Base-by-base conservation (phyloP, 2,797 vertebrate genomes). In the Lithobates sylvaticus region DNA sequence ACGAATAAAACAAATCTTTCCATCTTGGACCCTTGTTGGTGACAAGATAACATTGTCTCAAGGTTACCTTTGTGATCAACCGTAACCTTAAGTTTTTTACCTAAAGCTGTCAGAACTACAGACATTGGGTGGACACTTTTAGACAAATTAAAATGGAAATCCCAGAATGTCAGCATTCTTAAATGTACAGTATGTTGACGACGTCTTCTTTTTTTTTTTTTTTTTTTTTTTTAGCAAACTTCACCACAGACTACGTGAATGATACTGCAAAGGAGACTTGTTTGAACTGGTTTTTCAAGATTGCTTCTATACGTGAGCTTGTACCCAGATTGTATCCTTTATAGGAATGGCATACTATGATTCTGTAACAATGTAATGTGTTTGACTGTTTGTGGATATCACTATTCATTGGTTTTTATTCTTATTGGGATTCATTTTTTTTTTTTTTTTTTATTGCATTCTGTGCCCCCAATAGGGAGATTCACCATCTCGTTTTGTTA, bases 211-310 rank as follows among this genome's bases (percentile, higher is more conserved):
- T 27, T 39, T 0, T 36, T 36, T 36, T 54, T 70, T 1, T 34
- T 23, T 1, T 61, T 36, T 27, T 39, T 0, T 36, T 36, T 36
- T 6, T 93, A 99, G 98, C 97, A 88, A 94, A 95, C 12, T 97
- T 99, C 91, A 95, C 96, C 34, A 95, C 95, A 2, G 97, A 98
- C 5, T 94, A 95, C 3, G 97, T 98, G 77, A 98, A 96, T 0
- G 98, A 99, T 91, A 98, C 96, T 0, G 98, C 98, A 27, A 99
- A 98, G 90, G 98, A 99, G 93, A 99, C 98, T 1, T 99, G 98
- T 83, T 94, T 99, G 67, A 99, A 99, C 94, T 99, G 98, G 98
- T 99, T 99, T 94, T 99, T 98, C 92, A 99, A 99, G 94, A 98
- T 99, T 76, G 98, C 98, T 88, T 99, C 98, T 89, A 99, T 99